A percentile compares a stretch with the other conserved stretches of the same genome.
These are phyloP conservation scores for Malacoctenus gilli DNA, from an alignment of 2,797 vertebrate species.

Conservation along the genomic window DNA sequence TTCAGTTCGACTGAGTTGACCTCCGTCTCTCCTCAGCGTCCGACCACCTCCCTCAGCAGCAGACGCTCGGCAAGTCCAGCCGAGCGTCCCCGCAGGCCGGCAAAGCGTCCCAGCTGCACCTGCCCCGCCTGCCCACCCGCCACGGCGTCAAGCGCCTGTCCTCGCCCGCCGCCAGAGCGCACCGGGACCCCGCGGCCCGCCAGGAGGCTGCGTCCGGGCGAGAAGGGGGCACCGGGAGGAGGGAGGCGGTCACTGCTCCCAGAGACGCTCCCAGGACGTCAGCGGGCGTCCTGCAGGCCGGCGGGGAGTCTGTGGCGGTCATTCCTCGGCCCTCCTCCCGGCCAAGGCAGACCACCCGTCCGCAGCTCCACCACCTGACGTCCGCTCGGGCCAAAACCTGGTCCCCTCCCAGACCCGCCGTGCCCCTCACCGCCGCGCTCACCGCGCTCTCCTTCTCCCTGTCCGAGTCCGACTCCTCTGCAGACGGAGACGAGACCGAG, in stretches of 20 bases:
- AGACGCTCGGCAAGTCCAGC: conserved; percentile 42
- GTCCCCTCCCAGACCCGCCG: conserved; percentile 45
- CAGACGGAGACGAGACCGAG: conserved; percentile 30
- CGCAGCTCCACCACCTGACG: conserved; percentile 5
- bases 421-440: conserved; percentile 40
- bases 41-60: conserved; percentile 60
- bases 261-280: conserved; percentile 24
- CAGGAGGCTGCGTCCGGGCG: conserved; percentile 15
- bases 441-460: conserved; percentile 49
- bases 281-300: background rate
- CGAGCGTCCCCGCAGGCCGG: conserved; percentile 9
- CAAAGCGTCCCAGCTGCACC: conserved; percentile 68
- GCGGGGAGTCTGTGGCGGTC: too few relatives aligned
- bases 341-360: conserved; percentile 31
- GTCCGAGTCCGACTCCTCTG: conserved; percentile 51
- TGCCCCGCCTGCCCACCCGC: conserved; percentile 64
- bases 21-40: conserved; percentile 48
- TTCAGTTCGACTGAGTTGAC: too few relatives aligned
- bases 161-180: conserved; percentile 17
- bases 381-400: conserved; percentile 30
- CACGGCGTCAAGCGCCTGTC: conserved; percentile 61
- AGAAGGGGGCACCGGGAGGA: conserved; percentile 59
- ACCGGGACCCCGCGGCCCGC: background rate
- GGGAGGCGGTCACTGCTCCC: conserved; percentile 41
- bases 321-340: too few relatives aligned